phyloP scores from a whole-genome alignment of 2,888 invertebrate species.

The Perithous albicinctus region DNA sequence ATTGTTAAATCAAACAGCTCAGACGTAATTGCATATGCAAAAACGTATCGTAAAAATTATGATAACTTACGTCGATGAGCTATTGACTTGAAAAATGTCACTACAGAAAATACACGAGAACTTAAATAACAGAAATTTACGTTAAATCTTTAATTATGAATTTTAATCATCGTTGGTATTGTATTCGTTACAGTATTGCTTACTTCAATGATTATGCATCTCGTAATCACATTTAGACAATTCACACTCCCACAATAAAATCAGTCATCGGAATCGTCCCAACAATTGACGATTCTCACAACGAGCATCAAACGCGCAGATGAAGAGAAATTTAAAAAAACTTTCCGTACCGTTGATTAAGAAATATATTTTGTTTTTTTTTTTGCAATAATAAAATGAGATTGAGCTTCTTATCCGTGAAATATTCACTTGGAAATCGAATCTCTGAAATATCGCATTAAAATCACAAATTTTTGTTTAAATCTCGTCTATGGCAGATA shows the following conservation, averaged over 20 bases:
- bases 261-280: background rate
- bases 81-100: background rate
- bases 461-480: background rate
- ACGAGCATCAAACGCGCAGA: background rate
- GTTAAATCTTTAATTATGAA: slow-evolving; percentile 2
- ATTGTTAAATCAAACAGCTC: background rate
- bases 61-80: background rate
- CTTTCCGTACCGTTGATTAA: background rate
- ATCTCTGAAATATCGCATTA: background rate
- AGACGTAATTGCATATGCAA: background rate
- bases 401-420: background rate
- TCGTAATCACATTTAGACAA: background rate
- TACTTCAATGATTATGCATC: slow-evolving; percentile 4
- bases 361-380: background rate
- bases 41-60: background rate
- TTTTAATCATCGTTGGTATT: background rate
- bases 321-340: background rate
- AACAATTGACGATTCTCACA: background rate
- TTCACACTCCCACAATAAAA: background rate
- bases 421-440: background rate
- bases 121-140: slow-evolving; percentile 9
- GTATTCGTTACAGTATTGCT: background rate
- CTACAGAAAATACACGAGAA: slow-evolving; percentile 9
- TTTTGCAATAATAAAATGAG: background rate
- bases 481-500: background rate